Base-by-base conservation (phyloP, 1,140 invertebrate species). In the Teleopsis dalmanni region DNA sequence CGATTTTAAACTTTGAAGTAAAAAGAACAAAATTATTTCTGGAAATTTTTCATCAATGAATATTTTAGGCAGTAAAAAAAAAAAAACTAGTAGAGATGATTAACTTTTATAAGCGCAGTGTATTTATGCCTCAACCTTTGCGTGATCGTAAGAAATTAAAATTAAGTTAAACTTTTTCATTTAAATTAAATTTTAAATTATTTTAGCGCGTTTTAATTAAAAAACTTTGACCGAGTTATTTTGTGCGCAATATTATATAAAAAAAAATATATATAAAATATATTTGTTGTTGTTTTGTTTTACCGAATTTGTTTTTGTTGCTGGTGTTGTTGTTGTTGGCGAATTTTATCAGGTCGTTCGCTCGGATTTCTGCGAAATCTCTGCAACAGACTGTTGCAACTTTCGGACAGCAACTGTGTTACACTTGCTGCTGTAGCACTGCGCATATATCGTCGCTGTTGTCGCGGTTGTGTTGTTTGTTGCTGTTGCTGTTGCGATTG, bases 321-420 rank as follows among this genome's bases (percentile, higher is more conserved):
- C 3, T 60, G 58, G 11, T 56, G 56, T 18, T 60, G 55, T 9
- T 56, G 52, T 6, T 57, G 56, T 14, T 53, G 52, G 18, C 55
- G 57, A 19, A 53, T 52, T 53, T 60, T 62, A 58, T 70, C 67
- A 59, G 67, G 66, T 64, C 62, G 59, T 66, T 80, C 76, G 29
- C 80, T 88, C 10, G 84, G 84, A 25, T 85, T 85, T 25, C 87
- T 77, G 26, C 83, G 81, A 53, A 91, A 72, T 37, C 86, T 75
- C 57, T 89, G 86, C 46, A 91, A 76, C 22, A 91, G 76, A 71
- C 79, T 91, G 52, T 85, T 84, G 71, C 87, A 91, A 49, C 87
- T 88, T 59, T 91, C 87, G 41, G 80, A 85, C 48, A 91, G 72
- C 52, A 91, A 73, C 69, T 91, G 88, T 36, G 86, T 86, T 46